Conservation (phyloP, 1,140 invertebrate genomes). For the Anagrus nilaparvatae region DNA sequence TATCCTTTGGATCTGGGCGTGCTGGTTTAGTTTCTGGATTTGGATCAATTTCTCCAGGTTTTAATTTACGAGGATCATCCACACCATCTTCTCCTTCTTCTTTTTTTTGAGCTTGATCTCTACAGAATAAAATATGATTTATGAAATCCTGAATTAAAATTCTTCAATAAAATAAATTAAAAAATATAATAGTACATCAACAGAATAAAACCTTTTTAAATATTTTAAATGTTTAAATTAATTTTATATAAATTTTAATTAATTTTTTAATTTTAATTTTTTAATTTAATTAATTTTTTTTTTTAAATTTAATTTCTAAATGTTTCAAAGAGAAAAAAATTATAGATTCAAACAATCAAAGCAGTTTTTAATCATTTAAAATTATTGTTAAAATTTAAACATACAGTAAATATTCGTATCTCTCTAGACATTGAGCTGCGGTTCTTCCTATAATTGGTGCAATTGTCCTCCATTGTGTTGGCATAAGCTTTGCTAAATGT, state of each 20-base stretch:
- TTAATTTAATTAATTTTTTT: no score
- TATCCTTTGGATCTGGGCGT: slow-evolving; percentile 97
- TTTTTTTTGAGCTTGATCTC: slow-evolving; percentile 97
- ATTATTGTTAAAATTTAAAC: no score
- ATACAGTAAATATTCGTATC: slow-evolving; percentile 93
- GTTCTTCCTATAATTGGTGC: slow-evolving; percentile 98
- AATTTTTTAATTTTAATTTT: no score
- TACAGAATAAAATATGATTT: slow-evolving; percentile 39
- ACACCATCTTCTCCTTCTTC: slow-evolving; percentile 87
- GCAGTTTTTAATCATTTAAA: no score
- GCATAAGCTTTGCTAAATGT: slow-evolving; percentile 98
- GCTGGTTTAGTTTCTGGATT: slow-evolving; percentile 99
- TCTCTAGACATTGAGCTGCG: slow-evolving; percentile 94
- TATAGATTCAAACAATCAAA: background rate
- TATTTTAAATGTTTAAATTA: no score
- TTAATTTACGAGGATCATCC: slow-evolving; percentile 92
- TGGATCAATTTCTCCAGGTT: slow-evolving; percentile 98
- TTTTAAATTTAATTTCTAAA: background rate
- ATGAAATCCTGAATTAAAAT: no score
- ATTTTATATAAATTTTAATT: no score
- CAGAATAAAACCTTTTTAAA: no score
- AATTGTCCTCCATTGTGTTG: slow-evolving; percentile 99
- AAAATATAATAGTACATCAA: no score
- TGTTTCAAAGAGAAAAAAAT: background rate
- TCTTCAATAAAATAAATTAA: background rate